Conservation (phyloP, 30 jellyfish, hydroid and myxozoan genomes). For the Aurelia aurita complex sp. Pacific region DNA sequence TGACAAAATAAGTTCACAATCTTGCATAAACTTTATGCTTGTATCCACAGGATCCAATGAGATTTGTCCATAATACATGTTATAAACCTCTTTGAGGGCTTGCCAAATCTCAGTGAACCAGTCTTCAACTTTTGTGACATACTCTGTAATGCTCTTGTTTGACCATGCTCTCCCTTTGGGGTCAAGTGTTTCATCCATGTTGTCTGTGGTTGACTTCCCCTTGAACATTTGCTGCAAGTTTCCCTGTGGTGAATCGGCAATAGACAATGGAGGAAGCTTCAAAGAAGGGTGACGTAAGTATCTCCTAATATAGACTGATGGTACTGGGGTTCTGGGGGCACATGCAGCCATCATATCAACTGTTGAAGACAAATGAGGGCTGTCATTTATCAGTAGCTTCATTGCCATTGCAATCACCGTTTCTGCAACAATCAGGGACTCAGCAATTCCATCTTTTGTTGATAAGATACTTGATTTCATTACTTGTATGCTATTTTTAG, state of each 20-base stretch:
- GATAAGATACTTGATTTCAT: constrained; percentile 19
- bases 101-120: constrained; percentile 68
- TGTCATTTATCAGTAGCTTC: constrained; percentile 33
- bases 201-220: constrained; percentile 22
- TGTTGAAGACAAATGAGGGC: constrained; percentile 65
- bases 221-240: constrained; percentile 64
- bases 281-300: constrained; percentile 72
- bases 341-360: constrained; percentile 84
- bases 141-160: constrained; percentile 77
- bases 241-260: constrained; percentile 38
- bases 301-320: constrained; percentile 62
- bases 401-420: constrained; percentile 84
- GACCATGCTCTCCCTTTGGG: constrained; percentile 98
- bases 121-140: constrained; percentile 61
- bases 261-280: constrained; percentile 67
- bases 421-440: constrained; percentile 75
- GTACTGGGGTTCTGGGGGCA: constrained; percentile 80
- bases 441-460: constrained; percentile 44
- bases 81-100: constrained; percentile 79
- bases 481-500: constrained; percentile 32
- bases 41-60: constrained; percentile 66
- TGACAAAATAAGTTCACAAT: constrained; percentile 67
- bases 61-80: constrained; percentile 62
- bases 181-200: constrained; percentile 62
- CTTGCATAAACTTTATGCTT: constrained; percentile 80